Evolutionary conservation across 2,797 vertebrate genomes (phyloP).

Genomic region (Scarus forsteni): DNA sequence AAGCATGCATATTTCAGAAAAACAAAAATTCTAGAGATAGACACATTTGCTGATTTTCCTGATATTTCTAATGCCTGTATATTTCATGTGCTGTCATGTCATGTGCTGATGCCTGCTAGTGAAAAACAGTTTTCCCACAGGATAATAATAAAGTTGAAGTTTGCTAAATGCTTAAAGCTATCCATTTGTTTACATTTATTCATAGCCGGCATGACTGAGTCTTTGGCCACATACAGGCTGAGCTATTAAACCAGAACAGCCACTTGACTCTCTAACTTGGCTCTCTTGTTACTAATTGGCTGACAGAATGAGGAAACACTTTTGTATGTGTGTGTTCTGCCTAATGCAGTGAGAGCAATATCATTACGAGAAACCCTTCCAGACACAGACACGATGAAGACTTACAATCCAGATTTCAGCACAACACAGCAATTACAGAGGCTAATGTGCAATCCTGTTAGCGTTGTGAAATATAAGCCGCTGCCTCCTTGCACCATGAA

Average conservation of each 20-base stretch:
- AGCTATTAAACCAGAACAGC: not conserved
- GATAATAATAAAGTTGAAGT: no score
- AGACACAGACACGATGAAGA: slow-evolving; percentile 38
- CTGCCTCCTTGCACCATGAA: not conserved
- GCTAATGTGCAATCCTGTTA: slow-evolving; percentile 51
- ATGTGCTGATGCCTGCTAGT: no score
- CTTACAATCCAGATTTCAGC: slow-evolving; percentile 46
- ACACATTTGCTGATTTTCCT: no score
- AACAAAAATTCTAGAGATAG: no score
- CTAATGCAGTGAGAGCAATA: slow-evolving; percentile 27
- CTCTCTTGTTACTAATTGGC: not conserved
- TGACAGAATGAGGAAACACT: not conserved
- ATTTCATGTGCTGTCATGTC: no score
- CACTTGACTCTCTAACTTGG: not conserved
- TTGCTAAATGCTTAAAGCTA: no score
- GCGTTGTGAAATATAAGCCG: slow-evolving; percentile 33
- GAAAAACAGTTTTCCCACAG: no score
- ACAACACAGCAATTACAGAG: slow-evolving; percentile 50
- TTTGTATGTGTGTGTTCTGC: slow-evolving; percentile 32
- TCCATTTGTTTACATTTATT: not conserved
- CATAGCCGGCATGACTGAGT: not conserved
- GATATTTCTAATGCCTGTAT: no score
- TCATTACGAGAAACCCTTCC: slow-evolving; percentile 32
- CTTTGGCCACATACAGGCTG: not conserved
- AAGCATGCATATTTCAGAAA: no score